Evolutionary conservation across 53 echinoderm and acorn worm species (phyloP), one percentile per base, ranked within the genome.

Genomic region (Patiria pectinifera): DNA sequence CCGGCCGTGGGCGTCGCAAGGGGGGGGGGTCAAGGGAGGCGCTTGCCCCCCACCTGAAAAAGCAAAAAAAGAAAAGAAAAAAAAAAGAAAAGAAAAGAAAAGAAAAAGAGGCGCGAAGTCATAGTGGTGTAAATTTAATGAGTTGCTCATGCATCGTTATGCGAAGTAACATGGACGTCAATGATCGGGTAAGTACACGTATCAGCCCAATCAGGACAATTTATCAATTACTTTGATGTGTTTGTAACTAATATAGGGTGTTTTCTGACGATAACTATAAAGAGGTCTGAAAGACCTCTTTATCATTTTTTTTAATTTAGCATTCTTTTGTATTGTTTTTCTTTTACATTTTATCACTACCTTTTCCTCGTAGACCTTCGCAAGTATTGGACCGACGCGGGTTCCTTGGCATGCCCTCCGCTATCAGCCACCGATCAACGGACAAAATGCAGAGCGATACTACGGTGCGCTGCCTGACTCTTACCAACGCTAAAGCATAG

Each of bases 11-110:
- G 35, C 35, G 35, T 35, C 1, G 35, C 35, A 35, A 16, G 86
- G 92, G 92, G 35, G 92, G 23, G 86, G 86, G 92, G 62, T 79
- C 10, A 86, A 78, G 59, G 86, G 86, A 18, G 86, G 86, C 46
- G 76, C 77, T 22, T 76, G 59, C 23, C 35, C 35, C 35, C 35
- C 35, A 35, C 35, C 35, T 35, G 35, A 1, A 35, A 35, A 35
- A 35, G 35, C 0, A 35, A 35, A 35, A 35, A 35, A 35, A 35
- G 35, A 35, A 35, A 35, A 35, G 35, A 35, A 1, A 35, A 35
- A 35, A 35, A 35, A 35, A 35, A 35, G 1, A 1, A 35, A 1
- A 35, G 1, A 35, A 35, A 35, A 35, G 35, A 35, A 35, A 35
- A 35, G 35, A 35, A 35, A 35, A 35, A 35, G 35, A 35, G 35